Evolutionary conservation across 2,888 invertebrate genomes (phyloP).

Genomic region (Agrotis clavis): DNA sequence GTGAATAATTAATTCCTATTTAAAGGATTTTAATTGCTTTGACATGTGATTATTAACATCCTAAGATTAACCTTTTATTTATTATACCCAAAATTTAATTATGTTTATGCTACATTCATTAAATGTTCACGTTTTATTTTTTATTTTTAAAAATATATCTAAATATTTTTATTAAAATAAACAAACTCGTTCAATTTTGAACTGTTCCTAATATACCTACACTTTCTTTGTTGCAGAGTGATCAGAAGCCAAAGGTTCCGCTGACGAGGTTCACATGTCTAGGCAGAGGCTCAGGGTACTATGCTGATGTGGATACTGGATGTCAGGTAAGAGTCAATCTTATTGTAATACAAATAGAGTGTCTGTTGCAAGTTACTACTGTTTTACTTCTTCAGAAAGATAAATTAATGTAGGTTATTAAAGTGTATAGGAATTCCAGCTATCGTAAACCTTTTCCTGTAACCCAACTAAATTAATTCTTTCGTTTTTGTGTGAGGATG

Average conservation of each 20-base stretch:
- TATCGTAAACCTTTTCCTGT: no score
- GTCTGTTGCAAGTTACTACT: neutral
- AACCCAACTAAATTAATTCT: no score
- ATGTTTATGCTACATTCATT: no score
- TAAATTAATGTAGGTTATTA: neutral
- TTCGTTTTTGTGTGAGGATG: no score
- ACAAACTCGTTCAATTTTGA: neutral
- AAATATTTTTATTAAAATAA: no score
- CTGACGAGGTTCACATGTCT: constrained; percentile 92
- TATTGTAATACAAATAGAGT: no score
- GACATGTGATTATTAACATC: neutral
- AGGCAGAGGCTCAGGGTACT: constrained; percentile 93
- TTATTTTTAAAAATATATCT: no score
- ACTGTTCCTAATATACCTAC: constrained; percentile 5
- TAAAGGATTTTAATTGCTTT: neutral
- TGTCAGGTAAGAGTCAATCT: constrained; percentile 91
- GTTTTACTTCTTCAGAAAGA: neutral
- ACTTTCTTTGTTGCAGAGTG: constrained; percentile 71
- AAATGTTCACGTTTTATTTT: no score
- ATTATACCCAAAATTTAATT: no score
- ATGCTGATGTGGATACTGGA: constrained; percentile 94
- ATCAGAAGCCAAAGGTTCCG: constrained; percentile 72
- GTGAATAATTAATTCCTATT: neutral
- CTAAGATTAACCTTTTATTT: neutral
- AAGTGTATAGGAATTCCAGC: neutral